phyloP scores from a whole-genome alignment of 2,888 invertebrate species.

The Lingula anatina region DNA sequence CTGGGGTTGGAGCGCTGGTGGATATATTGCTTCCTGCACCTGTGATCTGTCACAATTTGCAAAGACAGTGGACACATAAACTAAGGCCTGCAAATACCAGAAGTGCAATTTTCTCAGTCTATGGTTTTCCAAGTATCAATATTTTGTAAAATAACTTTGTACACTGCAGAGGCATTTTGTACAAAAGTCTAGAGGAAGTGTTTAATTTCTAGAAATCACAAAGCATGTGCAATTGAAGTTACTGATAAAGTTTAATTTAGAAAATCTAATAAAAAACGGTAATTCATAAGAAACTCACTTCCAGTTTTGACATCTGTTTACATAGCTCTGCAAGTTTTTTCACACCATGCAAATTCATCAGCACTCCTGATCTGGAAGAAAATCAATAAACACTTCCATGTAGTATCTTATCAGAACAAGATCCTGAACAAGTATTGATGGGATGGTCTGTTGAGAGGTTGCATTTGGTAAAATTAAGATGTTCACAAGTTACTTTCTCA shows the following conservation, averaged over 20 bases:
- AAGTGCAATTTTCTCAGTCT: no score
- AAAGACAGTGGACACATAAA: constrained; percentile 82
- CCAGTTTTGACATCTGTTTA: constrained; percentile 69
- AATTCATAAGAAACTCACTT: constrained; percentile 55
- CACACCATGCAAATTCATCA: constrained; percentile 85
- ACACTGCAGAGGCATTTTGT: background rate
- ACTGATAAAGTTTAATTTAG: background rate
- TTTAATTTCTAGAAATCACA: background rate
- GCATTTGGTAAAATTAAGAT: no score
- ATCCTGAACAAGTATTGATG: no score
- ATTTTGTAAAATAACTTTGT: background rate
- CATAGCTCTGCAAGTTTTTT: constrained; percentile 69
- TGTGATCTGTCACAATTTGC: constrained; percentile 68
- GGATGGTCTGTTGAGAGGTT: no score
- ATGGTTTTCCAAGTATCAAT: no score
- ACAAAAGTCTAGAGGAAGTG: no score
- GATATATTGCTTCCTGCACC: constrained; percentile 69
- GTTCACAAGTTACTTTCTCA: no score
- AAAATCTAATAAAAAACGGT: background rate
- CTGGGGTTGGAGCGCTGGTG: constrained; percentile 51
- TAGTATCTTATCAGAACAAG: no score
- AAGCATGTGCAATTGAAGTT: background rate
- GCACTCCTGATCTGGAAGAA: constrained; percentile 64
- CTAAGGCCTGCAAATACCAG: constrained; percentile 55
- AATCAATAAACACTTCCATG: no score